Conservation (phyloP, 2,113 vertebrate genomes). For the Gavia stellata region DNA sequence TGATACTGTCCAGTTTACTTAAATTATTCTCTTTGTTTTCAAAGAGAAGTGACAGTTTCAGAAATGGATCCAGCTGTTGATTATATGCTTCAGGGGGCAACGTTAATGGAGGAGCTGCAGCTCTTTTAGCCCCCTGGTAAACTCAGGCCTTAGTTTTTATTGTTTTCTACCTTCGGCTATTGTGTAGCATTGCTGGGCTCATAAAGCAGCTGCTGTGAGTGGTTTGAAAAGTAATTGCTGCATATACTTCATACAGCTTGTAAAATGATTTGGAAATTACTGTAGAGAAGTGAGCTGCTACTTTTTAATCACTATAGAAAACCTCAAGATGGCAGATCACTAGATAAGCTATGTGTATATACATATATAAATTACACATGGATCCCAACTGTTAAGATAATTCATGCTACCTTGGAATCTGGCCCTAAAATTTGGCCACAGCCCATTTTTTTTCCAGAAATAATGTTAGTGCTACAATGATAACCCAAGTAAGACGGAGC, state of each 20-base stretch:
- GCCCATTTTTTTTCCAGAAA: not conserved
- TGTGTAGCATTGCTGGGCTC: not conserved
- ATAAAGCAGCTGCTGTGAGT: constrained; percentile 44
- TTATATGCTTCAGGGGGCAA: constrained; percentile 40
- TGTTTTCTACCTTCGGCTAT: constrained; percentile 21
- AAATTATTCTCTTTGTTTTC: constrained; percentile 27
- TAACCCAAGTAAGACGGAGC: not conserved
- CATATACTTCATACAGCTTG: constrained; percentile 12
- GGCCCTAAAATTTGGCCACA: not conserved
- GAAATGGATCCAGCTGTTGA: constrained; percentile 40
- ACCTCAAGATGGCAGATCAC: not conserved
- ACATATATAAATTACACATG: not conserved
- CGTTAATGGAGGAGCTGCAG: not conserved
- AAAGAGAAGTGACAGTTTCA: not conserved
- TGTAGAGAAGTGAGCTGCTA: not conserved
- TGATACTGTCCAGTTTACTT: not conserved
- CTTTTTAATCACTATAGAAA: not conserved
- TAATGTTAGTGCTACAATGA: not conserved
- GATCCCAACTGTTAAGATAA: not conserved
- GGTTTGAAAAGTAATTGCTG: constrained; percentile 39
- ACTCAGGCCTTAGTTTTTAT: constrained; percentile 18
- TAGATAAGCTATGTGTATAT: not conserved
- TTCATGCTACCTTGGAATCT: not conserved
- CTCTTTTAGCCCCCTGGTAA: constrained; percentile 35
- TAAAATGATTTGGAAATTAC: constrained; percentile 33